Conservation (phyloP, 2,888 invertebrate species). For the Tanypteryx hageni region DNA sequence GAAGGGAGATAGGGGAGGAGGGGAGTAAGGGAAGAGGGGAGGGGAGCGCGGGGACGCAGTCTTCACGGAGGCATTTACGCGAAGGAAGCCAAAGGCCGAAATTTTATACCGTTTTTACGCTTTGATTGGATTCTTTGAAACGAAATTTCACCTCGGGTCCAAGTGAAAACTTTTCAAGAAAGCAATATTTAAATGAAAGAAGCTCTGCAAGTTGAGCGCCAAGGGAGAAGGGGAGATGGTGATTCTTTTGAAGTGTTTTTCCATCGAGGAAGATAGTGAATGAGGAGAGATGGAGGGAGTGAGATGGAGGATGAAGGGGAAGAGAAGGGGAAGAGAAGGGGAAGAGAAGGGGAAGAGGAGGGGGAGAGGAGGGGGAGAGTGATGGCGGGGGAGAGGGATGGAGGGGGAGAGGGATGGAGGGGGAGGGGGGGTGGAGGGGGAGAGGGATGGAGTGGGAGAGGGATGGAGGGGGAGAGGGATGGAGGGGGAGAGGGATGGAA, state of each 20-base stretch:
- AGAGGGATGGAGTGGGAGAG: neutral
- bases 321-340: too few relatives aligned
- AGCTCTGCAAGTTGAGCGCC: neutral
- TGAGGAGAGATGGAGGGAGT: too few relatives aligned
- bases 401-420: neutral
- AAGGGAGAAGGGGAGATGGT: neutral
- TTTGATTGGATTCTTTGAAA: constrained; percentile 46
- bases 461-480: neutral
- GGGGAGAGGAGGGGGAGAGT: neutral
- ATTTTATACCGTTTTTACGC: constrained; percentile 19
- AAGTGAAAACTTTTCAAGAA: neutral
- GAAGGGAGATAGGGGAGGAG: neutral
- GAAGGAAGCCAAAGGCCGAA: neutral
- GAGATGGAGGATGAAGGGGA: too few relatives aligned
- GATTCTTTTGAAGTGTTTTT: too few relatives aligned
- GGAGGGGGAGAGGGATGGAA: neutral
- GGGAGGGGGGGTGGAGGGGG: neutral
- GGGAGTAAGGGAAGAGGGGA: too few relatives aligned
- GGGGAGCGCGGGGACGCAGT: neutral
- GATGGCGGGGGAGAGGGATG: neutral
- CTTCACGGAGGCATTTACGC: neutral
- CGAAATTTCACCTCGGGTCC: constrained; percentile 21
- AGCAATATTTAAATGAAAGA: constrained; percentile 46
- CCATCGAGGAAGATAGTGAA: too few relatives aligned
- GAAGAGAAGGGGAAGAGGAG: neutral